Base-by-base conservation (phyloP, 2,797 vertebrate genomes). In the Ctenopoma multispine region DNA sequence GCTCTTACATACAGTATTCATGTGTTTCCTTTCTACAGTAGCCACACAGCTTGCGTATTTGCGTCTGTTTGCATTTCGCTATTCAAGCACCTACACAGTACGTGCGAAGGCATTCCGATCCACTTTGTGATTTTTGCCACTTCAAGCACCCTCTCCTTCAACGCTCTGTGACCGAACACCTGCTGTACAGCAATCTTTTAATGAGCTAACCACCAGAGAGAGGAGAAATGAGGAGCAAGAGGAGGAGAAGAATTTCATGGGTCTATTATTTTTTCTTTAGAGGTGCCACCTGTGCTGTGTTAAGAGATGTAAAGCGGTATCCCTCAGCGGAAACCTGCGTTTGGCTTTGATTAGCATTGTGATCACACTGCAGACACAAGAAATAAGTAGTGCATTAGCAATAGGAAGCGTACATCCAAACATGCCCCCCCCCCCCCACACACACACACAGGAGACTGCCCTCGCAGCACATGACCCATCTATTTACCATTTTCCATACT, bases 61-160 rank as follows among this genome's bases (percentile, higher is more conserved):
- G 49, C 8, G 59, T 29, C 48, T 74, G 71, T 73, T 75, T 76
- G 69, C 55, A n/a, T 57, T 55, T 31, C 46, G 36, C 15, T 15
- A n/a, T 61, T 67, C 57, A 18, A 18, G 14, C 4, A 12, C 53
- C 46, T 36, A 6, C 41, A 29, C 14, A 17, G 5, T 7, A 7
- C 55, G 41, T 56, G 48, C 66, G 5, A 10, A 36, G 15, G 55
- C 63, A 7, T 65, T 55, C 51, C 20, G 90, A 90, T 91, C 79
- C 87, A 75, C 85, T 88, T 73, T 84, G 89, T 92, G 90, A 82
- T 92, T 94, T 93, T 79, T 92, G 93, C 92, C 85, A 87, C 87
- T 87, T 90, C 90, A 93, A 90, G 92, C 93, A 91, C 59, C 85
- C 85, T 87, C 82, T 87, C 86, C 83, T 82, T 81, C 91, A 90